Evolutionary conservation across 2,797 vertebrate genomes (phyloP).

Genomic region (Sardinella longiceps): DNA sequence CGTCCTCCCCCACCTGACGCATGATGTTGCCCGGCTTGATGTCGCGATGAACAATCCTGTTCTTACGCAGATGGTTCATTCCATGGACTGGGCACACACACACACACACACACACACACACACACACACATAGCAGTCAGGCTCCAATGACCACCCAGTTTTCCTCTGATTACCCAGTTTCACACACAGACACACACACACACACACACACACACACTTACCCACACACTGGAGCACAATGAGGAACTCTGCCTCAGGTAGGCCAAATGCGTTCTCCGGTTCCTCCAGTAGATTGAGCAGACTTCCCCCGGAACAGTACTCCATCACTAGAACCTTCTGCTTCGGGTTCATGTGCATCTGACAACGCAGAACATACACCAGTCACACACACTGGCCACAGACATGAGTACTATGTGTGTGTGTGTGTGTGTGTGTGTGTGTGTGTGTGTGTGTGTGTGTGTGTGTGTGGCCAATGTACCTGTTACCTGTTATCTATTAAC

Average conservation of each 20-base stretch:
- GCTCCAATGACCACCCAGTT: background rate
- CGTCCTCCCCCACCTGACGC: slow-evolving; percentile 84
- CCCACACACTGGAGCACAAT: slow-evolving; percentile 90
- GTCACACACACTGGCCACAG: background rate
- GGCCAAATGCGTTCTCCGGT: slow-evolving; percentile 85
- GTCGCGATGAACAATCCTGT: slow-evolving; percentile 88
- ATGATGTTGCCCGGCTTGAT: slow-evolving; percentile 98
- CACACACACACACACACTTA: slow-evolving; percentile 56
- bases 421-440: background rate
- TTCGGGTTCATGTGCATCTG: slow-evolving; percentile 67
- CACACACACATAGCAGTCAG: slow-evolving; percentile 57
- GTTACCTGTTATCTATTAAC: too few relatives aligned
- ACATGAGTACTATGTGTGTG: background rate
- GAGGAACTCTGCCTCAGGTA: slow-evolving; percentile 90
- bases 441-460: too few relatives aligned
- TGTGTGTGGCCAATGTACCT: too few relatives aligned
- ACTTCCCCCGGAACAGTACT: slow-evolving; percentile 89
- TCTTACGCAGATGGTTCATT: slow-evolving; percentile 93
- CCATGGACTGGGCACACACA: slow-evolving; percentile 80
- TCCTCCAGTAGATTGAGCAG: slow-evolving; percentile 87
- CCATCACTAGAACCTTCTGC: slow-evolving; percentile 96
- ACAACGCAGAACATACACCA: background rate
- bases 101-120: slow-evolving; percentile 87
- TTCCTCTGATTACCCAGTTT: too few relatives aligned
- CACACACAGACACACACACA: slow-evolving; percentile 12